Evolutionary conservation across 35 echinoderm and acorn worm species (phyloP).

Genomic region (Anneissia japonica): DNA sequence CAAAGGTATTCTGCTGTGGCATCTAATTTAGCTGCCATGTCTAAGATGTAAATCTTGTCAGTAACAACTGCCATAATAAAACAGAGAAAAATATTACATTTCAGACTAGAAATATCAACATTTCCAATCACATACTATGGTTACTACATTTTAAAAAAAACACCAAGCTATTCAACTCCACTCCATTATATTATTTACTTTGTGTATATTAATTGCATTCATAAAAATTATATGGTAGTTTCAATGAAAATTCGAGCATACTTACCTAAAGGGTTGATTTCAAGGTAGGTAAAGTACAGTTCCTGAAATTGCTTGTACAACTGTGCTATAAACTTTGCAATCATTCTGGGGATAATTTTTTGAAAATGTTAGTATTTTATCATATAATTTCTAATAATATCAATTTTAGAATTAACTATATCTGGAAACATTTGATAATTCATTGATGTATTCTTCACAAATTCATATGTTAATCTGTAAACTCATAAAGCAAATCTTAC

Average conservation of each 20-base stretch:
- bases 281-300: constrained; percentile 89
- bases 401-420: not conserved
- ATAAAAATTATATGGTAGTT: too few species aligned
- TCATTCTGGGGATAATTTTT: constrained; percentile 76
- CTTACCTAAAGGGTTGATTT: constrained; percentile 93
- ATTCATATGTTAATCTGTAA: not conserved
- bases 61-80: constrained; percentile 67
- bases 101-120: too few species aligned
- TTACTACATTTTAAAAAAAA: too few species aligned
- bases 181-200: too few species aligned
- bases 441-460: not conserved
- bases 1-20: constrained; percentile 78
- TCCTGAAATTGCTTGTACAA: constrained; percentile 74
- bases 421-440: not conserved
- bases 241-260: not conserved
- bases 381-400: not conserved
- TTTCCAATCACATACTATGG: too few species aligned
- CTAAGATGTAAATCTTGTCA: constrained; percentile 84
- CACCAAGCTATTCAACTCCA: too few species aligned
- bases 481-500: constrained; percentile 26
- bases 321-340: constrained; percentile 63
- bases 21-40: constrained; percentile 85
- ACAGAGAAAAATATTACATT: not conserved
- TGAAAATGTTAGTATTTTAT: not conserved
- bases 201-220: too few species aligned